phyloP scores from a whole-genome alignment of 2,888 invertebrate genomes.

The Tiliacea aurago region DNA sequence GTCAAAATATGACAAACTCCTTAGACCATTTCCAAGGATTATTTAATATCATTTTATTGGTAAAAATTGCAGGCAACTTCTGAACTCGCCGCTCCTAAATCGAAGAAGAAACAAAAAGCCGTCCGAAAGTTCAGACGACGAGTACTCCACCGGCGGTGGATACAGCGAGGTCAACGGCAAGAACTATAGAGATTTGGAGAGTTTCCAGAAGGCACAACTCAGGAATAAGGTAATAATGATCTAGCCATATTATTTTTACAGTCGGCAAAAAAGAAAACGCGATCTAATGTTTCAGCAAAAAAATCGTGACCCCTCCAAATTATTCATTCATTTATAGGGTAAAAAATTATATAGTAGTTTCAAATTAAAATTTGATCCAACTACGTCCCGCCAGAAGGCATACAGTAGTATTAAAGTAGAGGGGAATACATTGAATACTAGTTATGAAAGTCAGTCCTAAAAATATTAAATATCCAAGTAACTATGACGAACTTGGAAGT shows the following conservation, averaged over 20 bases:
- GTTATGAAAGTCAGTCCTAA: too few relatives aligned
- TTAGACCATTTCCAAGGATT: background rate
- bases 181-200: conserved; percentile 96
- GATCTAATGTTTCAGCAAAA: background rate
- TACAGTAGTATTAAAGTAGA: too few relatives aligned
- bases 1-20: background rate
- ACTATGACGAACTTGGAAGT: too few relatives aligned
- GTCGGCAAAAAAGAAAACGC: background rate
- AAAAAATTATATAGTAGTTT: too few relatives aligned
- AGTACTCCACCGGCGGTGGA: conserved; percentile 85
- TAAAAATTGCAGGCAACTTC: conserved; percentile 90
- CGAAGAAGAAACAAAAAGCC: conserved; percentile 94
- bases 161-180: conserved; percentile 91
- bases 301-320: too few relatives aligned
- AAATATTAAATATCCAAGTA: too few relatives aligned
- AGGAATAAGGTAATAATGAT: conserved; percentile 94
- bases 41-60: background rate
- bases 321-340: too few relatives aligned
- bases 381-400: too few relatives aligned
- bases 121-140: conserved; percentile 96
- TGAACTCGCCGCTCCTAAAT: conserved; percentile 96
- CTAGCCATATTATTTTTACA: background rate
- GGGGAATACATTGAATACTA: too few relatives aligned
- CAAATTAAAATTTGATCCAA: too few relatives aligned
- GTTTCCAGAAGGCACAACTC: conserved; percentile 97